These are phyloP conservation scores for Onychomys torridus DNA, from an alignment of 2,797 vertebrate species.

Conservation along the genomic window DNA sequence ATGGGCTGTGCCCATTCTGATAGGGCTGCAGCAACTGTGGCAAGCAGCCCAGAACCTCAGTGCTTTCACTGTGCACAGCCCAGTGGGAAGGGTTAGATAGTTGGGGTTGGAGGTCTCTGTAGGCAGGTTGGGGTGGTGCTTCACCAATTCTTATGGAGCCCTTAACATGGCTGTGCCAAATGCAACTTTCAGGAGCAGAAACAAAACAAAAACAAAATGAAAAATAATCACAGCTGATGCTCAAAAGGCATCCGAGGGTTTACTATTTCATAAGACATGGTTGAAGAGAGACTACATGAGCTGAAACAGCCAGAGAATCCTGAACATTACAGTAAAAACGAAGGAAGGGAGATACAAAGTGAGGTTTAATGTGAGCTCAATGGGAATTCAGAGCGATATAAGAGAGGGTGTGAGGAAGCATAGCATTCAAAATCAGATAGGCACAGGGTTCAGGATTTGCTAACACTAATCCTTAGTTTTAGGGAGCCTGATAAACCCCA, in stretches of 20 bases:
- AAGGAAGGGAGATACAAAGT: not conserved
- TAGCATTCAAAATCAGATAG: not conserved
- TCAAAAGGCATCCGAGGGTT: not conserved
- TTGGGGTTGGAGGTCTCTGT: not conserved
- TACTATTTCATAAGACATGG: not conserved
- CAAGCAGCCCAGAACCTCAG: no score
- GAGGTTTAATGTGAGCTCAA: not conserved
- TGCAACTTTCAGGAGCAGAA: not conserved
- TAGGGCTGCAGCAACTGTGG: fast-evolving
- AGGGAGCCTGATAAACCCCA: not conserved
- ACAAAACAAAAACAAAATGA: not conserved
- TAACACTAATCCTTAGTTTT: not conserved
- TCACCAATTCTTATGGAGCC: not conserved
- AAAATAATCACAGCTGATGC: not conserved
- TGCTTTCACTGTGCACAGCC: not conserved
- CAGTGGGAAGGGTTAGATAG: no score
- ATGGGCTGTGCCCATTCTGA: no score
- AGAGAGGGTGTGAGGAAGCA: not conserved
- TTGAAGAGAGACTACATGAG: not conserved
- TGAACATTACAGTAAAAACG: not conserved
- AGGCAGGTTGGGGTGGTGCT: not conserved
- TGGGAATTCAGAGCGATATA: not conserved
- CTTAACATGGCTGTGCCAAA: not conserved
- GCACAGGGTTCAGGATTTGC: not conserved
- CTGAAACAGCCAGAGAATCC: not conserved